Percentiles rank a stretch among this genome's conserved stretches.
Evolutionary conservation across 2,113 vertebrate genomes (phyloP).

Genomic region (Hippolais icterina): DNA sequence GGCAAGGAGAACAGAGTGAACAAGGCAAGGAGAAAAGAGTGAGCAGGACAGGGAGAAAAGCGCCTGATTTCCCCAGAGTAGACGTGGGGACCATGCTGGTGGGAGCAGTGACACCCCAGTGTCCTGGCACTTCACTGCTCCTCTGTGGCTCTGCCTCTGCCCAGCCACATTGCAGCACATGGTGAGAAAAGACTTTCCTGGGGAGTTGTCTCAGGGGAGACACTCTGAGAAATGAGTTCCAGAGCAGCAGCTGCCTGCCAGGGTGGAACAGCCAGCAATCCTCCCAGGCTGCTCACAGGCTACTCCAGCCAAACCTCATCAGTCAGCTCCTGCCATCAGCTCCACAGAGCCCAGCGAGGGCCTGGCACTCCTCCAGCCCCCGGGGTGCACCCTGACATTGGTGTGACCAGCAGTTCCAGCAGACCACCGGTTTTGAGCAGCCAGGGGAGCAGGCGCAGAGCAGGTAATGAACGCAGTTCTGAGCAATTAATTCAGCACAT

Average conservation of each 20-base stretch:
- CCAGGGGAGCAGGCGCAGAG: background rate
- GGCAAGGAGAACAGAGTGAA: no score
- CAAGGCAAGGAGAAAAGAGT: no score
- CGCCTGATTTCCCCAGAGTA: rapidly evolving
- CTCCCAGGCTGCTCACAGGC: background rate
- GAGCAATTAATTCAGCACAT: background rate
- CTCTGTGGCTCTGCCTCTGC: background rate
- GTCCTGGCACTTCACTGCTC: background rate
- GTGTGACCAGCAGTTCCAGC: background rate
- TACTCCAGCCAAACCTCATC: background rate
- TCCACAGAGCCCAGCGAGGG: background rate
- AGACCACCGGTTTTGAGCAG: background rate
- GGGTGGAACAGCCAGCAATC: background rate
- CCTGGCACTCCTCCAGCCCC: background rate
- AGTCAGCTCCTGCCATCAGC: background rate
- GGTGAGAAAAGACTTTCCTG: rapidly evolving
- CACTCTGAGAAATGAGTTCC: rapidly evolving
- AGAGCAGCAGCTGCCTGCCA: background rate
- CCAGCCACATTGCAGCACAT: rapidly evolving
- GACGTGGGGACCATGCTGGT: rapidly evolving
- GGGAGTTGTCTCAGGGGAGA: background rate
- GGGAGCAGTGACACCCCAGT: background rate
- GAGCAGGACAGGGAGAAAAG: background rate
- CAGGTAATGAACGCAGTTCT: background rate
- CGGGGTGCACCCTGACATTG: background rate